phyloP scores from a whole-genome alignment of 2,797 vertebrate genomes.

The Megaceryle alcyon region DNA sequence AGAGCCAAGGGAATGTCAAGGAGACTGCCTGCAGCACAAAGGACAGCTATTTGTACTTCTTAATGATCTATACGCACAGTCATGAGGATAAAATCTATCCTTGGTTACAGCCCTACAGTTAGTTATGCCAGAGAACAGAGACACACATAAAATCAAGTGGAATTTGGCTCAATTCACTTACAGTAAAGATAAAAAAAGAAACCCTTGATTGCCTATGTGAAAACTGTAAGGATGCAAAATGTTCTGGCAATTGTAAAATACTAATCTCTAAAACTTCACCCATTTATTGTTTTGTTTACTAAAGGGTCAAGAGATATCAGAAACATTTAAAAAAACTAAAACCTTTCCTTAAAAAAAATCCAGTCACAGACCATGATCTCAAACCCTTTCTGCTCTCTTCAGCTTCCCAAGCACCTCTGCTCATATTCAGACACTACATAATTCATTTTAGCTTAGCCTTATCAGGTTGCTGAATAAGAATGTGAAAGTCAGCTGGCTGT shows the following conservation, averaged over 20 bases:
- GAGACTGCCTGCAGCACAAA: neutral
- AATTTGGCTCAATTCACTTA: constrained; percentile 14
- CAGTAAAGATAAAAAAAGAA: constrained; percentile 14
- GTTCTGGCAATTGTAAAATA: neutral
- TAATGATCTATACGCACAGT: neutral
- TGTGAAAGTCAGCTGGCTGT: constrained; percentile 31
- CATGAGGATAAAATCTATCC: neutral
- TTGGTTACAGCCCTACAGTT: neutral
- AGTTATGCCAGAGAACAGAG: neutral
- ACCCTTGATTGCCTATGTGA: neutral
- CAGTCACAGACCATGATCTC: constrained; percentile 16
- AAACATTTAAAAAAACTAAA: neutral
- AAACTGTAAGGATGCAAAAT: neutral
- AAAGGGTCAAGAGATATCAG: neutral
- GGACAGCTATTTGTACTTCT: neutral
- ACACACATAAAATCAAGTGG: neutral
- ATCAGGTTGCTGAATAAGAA: constrained; percentile 49
- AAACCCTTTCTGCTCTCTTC: neutral
- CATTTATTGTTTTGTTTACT: constrained; percentile 8
- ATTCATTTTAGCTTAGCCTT: constrained; percentile 20
- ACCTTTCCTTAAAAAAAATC: neutral
- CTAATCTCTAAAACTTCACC: neutral
- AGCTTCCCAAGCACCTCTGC: constrained; percentile 26
- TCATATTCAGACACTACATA: constrained; percentile 30
- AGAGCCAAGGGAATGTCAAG: neutral